Evolutionary conservation across 2,888 invertebrate species (phyloP).

Genomic region (Drosophila phalerata): DNA sequence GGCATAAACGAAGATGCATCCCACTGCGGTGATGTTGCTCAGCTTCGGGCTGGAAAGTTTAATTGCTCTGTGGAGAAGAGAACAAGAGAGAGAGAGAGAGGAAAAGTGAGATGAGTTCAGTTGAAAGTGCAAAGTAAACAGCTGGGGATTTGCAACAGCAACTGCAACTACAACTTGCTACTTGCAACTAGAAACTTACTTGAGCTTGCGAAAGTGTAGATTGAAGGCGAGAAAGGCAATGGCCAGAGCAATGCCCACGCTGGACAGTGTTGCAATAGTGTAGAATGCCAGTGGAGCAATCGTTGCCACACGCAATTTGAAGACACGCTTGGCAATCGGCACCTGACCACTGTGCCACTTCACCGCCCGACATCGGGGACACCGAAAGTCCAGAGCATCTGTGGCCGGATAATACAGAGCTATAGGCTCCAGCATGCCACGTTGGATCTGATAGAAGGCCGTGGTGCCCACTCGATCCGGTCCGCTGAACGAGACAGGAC

Average conservation of each 20-base stretch:
- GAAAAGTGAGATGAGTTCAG: no score
- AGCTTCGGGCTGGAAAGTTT: constrained; percentile 96
- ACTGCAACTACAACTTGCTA: background rate
- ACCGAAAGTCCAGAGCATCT: constrained; percentile 89
- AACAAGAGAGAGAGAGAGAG: constrained; percentile 7
- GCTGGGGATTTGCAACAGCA: constrained; percentile 6
- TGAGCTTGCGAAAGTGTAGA: constrained; percentile 92
- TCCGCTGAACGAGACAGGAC: constrained; percentile 95
- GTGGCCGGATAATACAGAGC: constrained; percentile 90
- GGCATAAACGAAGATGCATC: constrained; percentile 95
- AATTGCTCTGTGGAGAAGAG: constrained; percentile 89
- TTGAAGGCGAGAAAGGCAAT: constrained; percentile 93
- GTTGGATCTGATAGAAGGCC: constrained; percentile 95
- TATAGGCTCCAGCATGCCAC: constrained; percentile 89
- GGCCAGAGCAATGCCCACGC: constrained; percentile 91
- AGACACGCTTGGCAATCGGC: constrained; percentile 92
- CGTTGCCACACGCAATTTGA: constrained; percentile 91
- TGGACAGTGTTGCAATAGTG: constrained; percentile 90
- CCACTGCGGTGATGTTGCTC: constrained; percentile 96
- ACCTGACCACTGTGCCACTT: constrained; percentile 92
- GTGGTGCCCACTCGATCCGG: constrained; percentile 95
- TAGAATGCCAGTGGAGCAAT: constrained; percentile 92
- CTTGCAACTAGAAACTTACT: constrained; percentile 86
- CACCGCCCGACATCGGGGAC: constrained; percentile 89
- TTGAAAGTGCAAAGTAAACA: constrained; percentile 55